These are phyloP conservation scores for Lytechinus pictus DNA, from an alignment of 35 echinoderm and acorn worm genomes.

Conservation along the genomic window DNA sequence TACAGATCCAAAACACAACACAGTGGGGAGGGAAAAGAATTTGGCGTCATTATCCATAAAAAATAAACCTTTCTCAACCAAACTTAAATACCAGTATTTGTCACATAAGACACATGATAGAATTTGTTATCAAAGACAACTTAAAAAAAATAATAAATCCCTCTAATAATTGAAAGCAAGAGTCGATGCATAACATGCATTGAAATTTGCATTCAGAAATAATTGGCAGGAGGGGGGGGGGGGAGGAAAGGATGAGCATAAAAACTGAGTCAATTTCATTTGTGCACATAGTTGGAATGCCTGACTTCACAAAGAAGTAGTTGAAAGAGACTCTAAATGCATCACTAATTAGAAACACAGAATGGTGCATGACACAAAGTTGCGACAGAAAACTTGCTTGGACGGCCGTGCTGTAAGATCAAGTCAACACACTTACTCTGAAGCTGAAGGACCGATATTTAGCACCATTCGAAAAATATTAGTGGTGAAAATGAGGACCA, in stretches of 20 bases:
- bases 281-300: not conserved
- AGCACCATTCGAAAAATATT: not conserved
- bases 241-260: not conserved
- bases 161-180: not conserved
- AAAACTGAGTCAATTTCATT: not conserved
- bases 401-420: not conserved
- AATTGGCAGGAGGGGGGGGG: not conserved
- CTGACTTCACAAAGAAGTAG: not conserved
- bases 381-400: not conserved
- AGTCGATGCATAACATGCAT: not conserved
- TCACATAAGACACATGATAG: not conserved
- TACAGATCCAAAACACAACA: constrained; percentile 22
- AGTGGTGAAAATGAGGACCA: not conserved
- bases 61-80: not conserved
- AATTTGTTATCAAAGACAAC: not conserved
- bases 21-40: not conserved
- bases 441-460: not conserved
- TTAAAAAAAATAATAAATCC: not conserved
- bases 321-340: not conserved
- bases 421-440: not conserved
- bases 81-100: not conserved
- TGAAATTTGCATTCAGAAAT: not conserved
- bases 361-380: not conserved
- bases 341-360: not conserved
- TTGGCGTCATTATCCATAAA: not conserved